A percentile compares a stretch with the other conserved stretches of the same genome.
Evolutionary conservation across 2,888 invertebrate species (phyloP).

Genomic region (Netelia inedita): DNA sequence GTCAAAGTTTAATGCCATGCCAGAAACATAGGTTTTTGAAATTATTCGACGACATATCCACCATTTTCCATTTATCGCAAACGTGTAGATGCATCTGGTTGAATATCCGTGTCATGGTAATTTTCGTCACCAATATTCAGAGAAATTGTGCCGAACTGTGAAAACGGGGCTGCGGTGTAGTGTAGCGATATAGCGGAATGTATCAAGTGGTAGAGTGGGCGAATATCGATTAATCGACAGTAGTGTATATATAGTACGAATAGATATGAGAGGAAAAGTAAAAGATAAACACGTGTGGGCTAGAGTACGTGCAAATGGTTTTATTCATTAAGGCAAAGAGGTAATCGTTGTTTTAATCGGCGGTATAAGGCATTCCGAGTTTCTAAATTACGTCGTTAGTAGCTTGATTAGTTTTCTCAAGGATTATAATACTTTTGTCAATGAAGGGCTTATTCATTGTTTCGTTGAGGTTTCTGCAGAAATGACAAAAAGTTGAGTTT

Average conservation of each 20-base stretch:
- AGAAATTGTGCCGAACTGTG: background rate
- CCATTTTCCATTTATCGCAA: background rate
- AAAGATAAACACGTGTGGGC: slow-evolving; percentile 39
- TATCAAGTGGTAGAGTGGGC: slow-evolving; percentile 33
- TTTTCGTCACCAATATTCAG: background rate
- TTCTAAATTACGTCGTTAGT: no score
- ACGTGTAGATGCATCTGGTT: background rate
- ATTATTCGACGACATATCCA: background rate
- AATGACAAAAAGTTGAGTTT: no score
- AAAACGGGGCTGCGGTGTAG: slow-evolving; percentile 37
- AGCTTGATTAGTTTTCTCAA: no score
- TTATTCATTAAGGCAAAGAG: slow-evolving; percentile 40
- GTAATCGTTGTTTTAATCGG: no score
- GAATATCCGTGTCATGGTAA: background rate
- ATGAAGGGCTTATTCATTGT: no score
- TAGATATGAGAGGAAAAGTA: slow-evolving; percentile 56
- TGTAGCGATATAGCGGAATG: slow-evolving; percentile 22
- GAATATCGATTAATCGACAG: slow-evolving; percentile 67
- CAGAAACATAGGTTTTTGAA: background rate
- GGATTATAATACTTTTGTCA: no score
- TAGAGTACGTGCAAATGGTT: slow-evolving; percentile 45
- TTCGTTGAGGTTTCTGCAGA: no score
- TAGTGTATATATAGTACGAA: slow-evolving; percentile 33
- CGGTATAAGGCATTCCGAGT: no score
- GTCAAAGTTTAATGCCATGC: no score